phyloP scores from a whole-genome alignment of 1,140 invertebrate genomes.

The Cotesia vestalis region DNA sequence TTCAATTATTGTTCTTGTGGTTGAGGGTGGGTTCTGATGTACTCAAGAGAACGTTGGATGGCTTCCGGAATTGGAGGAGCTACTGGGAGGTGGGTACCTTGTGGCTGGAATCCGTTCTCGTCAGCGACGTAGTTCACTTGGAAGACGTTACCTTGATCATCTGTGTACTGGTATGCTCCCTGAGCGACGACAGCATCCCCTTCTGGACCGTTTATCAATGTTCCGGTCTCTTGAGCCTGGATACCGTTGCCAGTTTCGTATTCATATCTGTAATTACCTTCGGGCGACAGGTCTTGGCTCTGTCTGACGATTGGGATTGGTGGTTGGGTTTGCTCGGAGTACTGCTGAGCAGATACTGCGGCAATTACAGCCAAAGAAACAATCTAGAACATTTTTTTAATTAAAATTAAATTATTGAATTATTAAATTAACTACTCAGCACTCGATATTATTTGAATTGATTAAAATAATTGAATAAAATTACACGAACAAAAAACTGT shows the following conservation, averaged over 20 bases:
- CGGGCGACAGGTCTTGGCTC: constrained; percentile 52
- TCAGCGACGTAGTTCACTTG: constrained; percentile 68
- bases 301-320: constrained; percentile 58
- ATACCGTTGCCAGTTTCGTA: constrained; percentile 75
- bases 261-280: constrained; percentile 59
- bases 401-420: background rate
- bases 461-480: background rate
- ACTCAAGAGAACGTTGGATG: constrained; percentile 62
- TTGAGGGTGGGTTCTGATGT: constrained; percentile 54
- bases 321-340: constrained; percentile 18
- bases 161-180: constrained; percentile 67
- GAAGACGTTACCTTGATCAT: constrained; percentile 67
- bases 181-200: constrained; percentile 63
- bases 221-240: constrained; percentile 61
- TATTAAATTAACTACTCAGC: constrained; percentile 1
- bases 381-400: constrained; percentile 42
- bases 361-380: constrained; percentile 47
- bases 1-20: constrained; percentile 28
- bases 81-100: constrained; percentile 67
- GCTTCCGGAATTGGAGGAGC: constrained; percentile 61
- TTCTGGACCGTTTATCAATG: constrained; percentile 63
- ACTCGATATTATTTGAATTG: no score
- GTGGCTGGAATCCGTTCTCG: constrained; percentile 68
- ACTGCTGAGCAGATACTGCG: constrained; percentile 40
- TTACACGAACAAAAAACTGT: background rate